Percentiles rank a stretch among this genome's conserved stretches.
Conservation (phyloP, 2,888 invertebrate genomes). For the Penaeus monodon region DNA sequence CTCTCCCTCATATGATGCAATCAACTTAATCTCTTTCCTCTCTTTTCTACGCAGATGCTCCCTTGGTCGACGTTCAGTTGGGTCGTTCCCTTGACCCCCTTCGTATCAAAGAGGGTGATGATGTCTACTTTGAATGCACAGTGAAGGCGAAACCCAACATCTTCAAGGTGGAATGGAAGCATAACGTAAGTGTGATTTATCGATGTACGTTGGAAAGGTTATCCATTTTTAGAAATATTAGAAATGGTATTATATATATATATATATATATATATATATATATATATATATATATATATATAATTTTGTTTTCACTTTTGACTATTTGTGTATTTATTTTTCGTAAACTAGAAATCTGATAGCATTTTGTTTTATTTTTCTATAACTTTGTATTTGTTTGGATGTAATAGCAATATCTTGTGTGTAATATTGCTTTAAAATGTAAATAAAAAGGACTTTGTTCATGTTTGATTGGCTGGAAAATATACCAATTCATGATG, state of each 20-base stretch:
- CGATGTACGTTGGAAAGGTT: neutral
- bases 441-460: no score
- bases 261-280: no score
- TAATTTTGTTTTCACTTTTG: neutral
- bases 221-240: no score
- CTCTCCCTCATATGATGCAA: neutral
- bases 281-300: no score
- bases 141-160: slow-evolving; percentile 55
- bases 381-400: no score
- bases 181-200: slow-evolving; percentile 49
- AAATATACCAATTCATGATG: no score
- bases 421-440: no score
- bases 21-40: neutral
- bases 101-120: slow-evolving; percentile 60
- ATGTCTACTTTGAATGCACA: slow-evolving; percentile 60
- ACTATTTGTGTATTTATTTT: neutral
- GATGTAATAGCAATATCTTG: no score
- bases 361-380: neutral
- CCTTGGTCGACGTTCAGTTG: slow-evolving; percentile 38
- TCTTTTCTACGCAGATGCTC: slow-evolving; percentile 34
- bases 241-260: no score
- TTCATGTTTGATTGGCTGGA: no score
- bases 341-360: neutral
- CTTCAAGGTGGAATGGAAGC: slow-evolving; percentile 57
- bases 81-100: slow-evolving; percentile 49